Evolutionary conservation across 2,888 invertebrate genomes (phyloP).

Genomic region (Autographa gamma): DNA sequence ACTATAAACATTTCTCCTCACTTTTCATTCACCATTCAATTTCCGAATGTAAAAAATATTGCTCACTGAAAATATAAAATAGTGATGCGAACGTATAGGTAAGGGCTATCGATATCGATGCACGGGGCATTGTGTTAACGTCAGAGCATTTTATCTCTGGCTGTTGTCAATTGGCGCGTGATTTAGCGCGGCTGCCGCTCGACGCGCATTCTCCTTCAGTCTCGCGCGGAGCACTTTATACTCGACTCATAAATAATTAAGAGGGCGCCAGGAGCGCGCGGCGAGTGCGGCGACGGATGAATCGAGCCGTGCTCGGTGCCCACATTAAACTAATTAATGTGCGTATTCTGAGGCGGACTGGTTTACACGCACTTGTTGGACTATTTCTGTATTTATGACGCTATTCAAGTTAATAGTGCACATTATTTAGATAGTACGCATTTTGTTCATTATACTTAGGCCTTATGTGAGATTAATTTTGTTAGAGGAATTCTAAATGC

Average conservation of each 20-base stretch:
- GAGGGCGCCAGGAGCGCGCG: slow-evolving; percentile 54
- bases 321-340: slow-evolving; percentile 65
- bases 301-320: slow-evolving; percentile 51
- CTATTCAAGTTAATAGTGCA: slow-evolving; percentile 58
- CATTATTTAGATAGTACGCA: slow-evolving; percentile 31
- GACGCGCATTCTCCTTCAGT: slow-evolving; percentile 72
- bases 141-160: slow-evolving; percentile 62
- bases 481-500: not conserved
- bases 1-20: slow-evolving; percentile 50
- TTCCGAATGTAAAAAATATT: slow-evolving; percentile 54
- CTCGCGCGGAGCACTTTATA: slow-evolving; percentile 58
- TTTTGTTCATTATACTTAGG: slow-evolving; percentile 24
- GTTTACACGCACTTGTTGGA: slow-evolving; percentile 59
- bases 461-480: not conserved
- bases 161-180: slow-evolving; percentile 63
- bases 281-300: slow-evolving; percentile 52
- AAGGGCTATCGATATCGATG: slow-evolving; percentile 55
- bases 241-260: slow-evolving; percentile 70
- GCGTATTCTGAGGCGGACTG: slow-evolving; percentile 55
- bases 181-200: slow-evolving; percentile 70
- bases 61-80: slow-evolving; percentile 48
- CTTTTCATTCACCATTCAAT: slow-evolving; percentile 58
- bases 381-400: slow-evolving; percentile 59
- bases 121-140: slow-evolving; percentile 59
- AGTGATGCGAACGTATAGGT: slow-evolving; percentile 43